Percentiles rank a stretch among this genome's conserved stretches.
Evolutionary conservation across 2,113 vertebrate genomes (phyloP).

Genomic region (Epinephelus fuscoguttatus): DNA sequence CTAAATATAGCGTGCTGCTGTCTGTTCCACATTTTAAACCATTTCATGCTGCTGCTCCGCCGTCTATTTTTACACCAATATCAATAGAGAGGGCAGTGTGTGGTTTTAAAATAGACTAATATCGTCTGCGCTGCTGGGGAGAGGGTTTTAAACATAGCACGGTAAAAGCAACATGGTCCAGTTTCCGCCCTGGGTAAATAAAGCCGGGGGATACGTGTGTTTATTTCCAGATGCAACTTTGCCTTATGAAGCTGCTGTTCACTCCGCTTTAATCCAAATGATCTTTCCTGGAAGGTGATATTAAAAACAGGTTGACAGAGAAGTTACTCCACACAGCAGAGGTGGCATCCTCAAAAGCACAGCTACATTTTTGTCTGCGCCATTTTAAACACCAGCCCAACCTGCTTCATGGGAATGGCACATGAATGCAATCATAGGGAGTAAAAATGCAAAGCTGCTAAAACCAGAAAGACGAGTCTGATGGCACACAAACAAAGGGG

Average conservation of each 20-base stretch:
- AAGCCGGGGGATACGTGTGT: conserved; percentile 15
- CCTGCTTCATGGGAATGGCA: conserved; percentile 16
- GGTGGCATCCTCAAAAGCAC: background rate
- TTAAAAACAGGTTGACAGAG: background rate
- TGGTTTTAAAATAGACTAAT: conserved; percentile 71
- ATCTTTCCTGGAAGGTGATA: conserved; percentile 10
- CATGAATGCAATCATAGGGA: background rate
- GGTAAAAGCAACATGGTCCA: conserved; percentile 46
- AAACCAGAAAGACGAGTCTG: conserved; percentile 69
- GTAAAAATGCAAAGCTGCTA: conserved; percentile 28
- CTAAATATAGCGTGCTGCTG: conserved; percentile 75
- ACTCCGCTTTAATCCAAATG: conserved; percentile 4
- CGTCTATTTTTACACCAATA: conserved; percentile 78
- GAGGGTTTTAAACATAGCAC: conserved; percentile 54
- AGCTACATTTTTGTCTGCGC: background rate
- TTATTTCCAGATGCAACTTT: conserved; percentile 24
- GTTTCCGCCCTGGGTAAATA: conserved; percentile 39
- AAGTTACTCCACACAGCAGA: background rate
- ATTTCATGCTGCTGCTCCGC: conserved; percentile 53
- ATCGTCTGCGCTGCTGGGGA: conserved; percentile 50
- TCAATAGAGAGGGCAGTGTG: conserved; percentile 61
- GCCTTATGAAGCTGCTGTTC: conserved; percentile 16
- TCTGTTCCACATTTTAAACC: conserved; percentile 74
- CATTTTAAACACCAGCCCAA: background rate
- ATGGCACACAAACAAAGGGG: conserved; percentile 26